Percentiles rank a stretch among this genome's conserved stretches.
These are phyloP conservation scores for Ditula angustiorana DNA, from an alignment of 2,888 invertebrate species.

Conservation along the genomic window DNA sequence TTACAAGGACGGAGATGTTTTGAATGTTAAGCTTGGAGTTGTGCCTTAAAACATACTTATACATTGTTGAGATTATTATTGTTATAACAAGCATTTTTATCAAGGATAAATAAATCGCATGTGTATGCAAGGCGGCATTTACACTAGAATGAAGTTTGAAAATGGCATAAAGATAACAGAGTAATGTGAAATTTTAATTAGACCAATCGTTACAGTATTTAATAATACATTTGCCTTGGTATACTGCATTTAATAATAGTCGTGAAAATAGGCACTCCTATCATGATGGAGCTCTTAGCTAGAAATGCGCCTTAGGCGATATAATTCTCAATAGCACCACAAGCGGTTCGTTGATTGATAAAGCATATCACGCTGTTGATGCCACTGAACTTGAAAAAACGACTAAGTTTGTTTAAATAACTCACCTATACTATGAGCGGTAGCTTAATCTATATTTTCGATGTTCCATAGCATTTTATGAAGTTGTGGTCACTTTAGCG, in stretches of 20 bases:
- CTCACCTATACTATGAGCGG: neutral
- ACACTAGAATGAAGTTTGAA: neutral
- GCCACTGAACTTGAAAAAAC: slow-evolving; percentile 7
- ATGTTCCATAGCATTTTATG: neutral
- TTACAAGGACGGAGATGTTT: neutral
- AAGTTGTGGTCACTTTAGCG: neutral
- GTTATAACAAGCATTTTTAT: too few species aligned
- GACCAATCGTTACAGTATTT: slow-evolving; percentile 43
- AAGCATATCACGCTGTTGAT: slow-evolving; percentile 40
- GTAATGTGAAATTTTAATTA: slow-evolving; percentile 29
- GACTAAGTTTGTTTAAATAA: neutral
- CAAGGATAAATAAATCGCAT: too few species aligned
- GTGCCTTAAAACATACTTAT: too few species aligned
- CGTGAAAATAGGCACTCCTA: slow-evolving; percentile 51
- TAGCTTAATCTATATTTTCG: neutral
- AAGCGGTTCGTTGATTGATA: slow-evolving; percentile 48
- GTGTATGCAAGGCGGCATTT: too few species aligned
- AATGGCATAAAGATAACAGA: slow-evolving; percentile 18
- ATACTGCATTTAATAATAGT: slow-evolving; percentile 48
- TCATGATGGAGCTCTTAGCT: slow-evolving; percentile 47
- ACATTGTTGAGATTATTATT: too few species aligned
- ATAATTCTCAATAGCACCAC: slow-evolving; percentile 20
- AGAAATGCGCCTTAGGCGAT: slow-evolving; percentile 43
- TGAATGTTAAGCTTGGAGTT: neutral
- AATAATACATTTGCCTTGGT: slow-evolving; percentile 44